Base-by-base conservation (phyloP, 2,797 vertebrate species). In the Tiaroga cobitis region DNA sequence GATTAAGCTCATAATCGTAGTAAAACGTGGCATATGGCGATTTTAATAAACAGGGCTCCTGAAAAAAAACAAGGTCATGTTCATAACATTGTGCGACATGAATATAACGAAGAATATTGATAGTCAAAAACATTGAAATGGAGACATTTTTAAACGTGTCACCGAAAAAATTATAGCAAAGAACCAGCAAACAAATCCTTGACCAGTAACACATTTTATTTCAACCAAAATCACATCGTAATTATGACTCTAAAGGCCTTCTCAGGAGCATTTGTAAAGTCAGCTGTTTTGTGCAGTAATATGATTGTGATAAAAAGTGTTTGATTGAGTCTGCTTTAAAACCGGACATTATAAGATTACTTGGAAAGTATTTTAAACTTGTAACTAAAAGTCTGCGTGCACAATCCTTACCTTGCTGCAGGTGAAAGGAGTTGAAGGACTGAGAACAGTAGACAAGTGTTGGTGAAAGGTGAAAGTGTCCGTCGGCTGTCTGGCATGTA, bases 361-460 rank as follows among this genome's bases (percentile, higher is more conserved):
- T 13, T 43, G 3, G 0, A 11, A 43, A 43, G 41, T 46, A 11
- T 24, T 76, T 76, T 51, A 34, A 37, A 59, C 32, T 9, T 59
- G 32, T n/a, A 59, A n/a, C 4, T 15, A 6, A 34, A 77, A 39
- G 54, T 61, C 13, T 68, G 61, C 34, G 2, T 11, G 49, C 63
- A 37, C 7, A 67, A 3, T 15, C 3, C 37, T 79, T 32, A 18
- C 21, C 13, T 39, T 13, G n/a, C 49, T 19, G 56, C 39, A 82
- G 81, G 69, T 74, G 39, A 82, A 80, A 46, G 49, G 69, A 82
- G 81, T 73, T 24, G 37, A 82, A 82, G 34, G 11, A 29, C 54
- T 77, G 51, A 61, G 26, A 82, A 82, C 81, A 82, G 26, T 74
- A 49, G 19, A n/a, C 69, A 19, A n/a, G 81, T 46, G 69, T 73